Evolutionary conservation across 2,113 vertebrate species (phyloP), one percentile per base, ranked within the genome.

Genomic region (rabbit (Oryctolagus cuniculus)): DNA sequence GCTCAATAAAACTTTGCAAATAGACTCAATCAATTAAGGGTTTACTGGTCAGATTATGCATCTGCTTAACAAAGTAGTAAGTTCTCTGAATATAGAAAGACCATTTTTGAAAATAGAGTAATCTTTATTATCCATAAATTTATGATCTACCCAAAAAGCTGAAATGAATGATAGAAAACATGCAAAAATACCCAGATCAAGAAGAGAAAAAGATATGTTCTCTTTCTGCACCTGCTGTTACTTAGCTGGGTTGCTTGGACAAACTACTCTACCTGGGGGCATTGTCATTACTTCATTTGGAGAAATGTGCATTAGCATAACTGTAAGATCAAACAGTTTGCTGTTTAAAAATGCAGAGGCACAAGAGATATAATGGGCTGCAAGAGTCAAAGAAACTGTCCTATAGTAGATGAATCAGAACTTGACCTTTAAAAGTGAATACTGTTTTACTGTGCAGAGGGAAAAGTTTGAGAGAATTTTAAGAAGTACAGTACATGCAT

Each of bases 271-370:
- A 69, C 61, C 87, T 77, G 16, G 31, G 10, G 27, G 2, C 12
- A 87, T 31, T 74, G n/a, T 86, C 8, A n/a, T 75, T 75, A 91
- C 29, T 24, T 88, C 27, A 67, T 92, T 87, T 91, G 13, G 44
- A 96, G 93, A 90, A 55, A 17, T 53, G 13, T 93, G 19, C 24
- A 64, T 93, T 83, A 64, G 6, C 67, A 44, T 74, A 82, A 94
- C 3, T 53, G 83, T 70, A 38, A 89, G 19, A 55, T 44, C 66
- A 92, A 73, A n/a, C 74, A 80, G 16, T 51, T 63, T 10, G 75
- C 7, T 78, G n/a, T 78, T 94, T 77, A 73, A 17, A 82, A 78
- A 91, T 78, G 44, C 11, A 73, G 53, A 92, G 25, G 81, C 90
- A 69, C 7, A 87, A 38, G 73, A 73, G n/a, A 70, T 38, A 82